These are phyloP conservation scores for Agriopis marginaria DNA, from an alignment of 2,888 invertebrate genomes.

Conservation along the genomic window DNA sequence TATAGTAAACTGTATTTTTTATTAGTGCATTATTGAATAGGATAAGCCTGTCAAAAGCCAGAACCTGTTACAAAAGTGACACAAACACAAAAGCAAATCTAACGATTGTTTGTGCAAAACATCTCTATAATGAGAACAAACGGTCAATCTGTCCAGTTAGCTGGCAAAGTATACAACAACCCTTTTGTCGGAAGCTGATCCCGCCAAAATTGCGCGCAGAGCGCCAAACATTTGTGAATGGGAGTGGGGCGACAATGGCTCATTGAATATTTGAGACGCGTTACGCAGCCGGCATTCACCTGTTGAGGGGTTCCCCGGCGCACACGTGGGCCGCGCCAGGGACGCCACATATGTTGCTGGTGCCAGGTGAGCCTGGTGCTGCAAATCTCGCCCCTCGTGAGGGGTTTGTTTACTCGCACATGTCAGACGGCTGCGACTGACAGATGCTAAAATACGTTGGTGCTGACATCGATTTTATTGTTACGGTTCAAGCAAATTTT, in stretches of 20 bases:
- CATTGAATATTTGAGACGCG: conserved; percentile 65
- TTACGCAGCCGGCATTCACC: conserved; percentile 70
- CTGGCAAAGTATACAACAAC: conserved; percentile 68
- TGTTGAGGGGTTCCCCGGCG: conserved; percentile 78
- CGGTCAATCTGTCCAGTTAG: conserved; percentile 49
- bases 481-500: conserved; percentile 25
- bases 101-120: conserved; percentile 29
- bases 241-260: conserved; percentile 66
- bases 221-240: conserved; percentile 78
- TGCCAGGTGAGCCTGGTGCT: conserved; percentile 74
- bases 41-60: conserved; percentile 16
- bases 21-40: neutral
- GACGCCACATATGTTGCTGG: conserved; percentile 59
- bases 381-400: conserved; percentile 77
- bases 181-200: conserved; percentile 61
- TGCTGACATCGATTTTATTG: conserved; percentile 75
- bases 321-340: conserved; percentile 68
- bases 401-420: conserved; percentile 77
- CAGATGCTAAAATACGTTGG: conserved; percentile 86
- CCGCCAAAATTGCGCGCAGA: conserved; percentile 79
- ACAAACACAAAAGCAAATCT: conserved; percentile 21
- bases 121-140: conserved; percentile 35
- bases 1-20: neutral
- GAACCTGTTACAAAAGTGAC: conserved; percentile 24
- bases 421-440: conserved; percentile 82